Base-by-base conservation (phyloP, 1,140 invertebrate species). In the Pectinophora gossypiella region DNA sequence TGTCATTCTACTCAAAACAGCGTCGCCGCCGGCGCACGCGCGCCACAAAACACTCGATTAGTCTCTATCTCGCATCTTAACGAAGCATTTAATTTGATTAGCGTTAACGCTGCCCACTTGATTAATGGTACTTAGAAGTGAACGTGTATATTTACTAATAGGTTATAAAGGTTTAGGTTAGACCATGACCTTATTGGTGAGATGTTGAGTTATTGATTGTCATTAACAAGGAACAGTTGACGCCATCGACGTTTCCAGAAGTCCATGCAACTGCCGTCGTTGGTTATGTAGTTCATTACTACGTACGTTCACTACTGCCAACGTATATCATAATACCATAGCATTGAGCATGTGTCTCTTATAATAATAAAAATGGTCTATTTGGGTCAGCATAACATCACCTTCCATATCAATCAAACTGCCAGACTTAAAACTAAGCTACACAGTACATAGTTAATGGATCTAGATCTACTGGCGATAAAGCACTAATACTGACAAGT, bases 1-100 rank as follows among this genome's bases (percentile, higher is more conserved):
- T 40, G 36, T 40, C 36, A 40, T 15, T 52, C 19, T 44, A 50
- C 52, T 47, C 57, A 56, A 44, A 55, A 55, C 56, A 61, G 55
- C 51, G 55, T 19, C 42, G 7, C 48, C 48, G 45, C 19, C 19
- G 47, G 32, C 51, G 48, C 55, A 51, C 23, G 43, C 46, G 48
- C 27, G 27, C 27, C 6, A 40, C 36, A 40, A 10, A 40, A 45
- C 15, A 44, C 51, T 36, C 59, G 48, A 61, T 58, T 60, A 54
- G 43, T 59, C 55, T 70, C 36, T 40, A 73, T 68, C 67, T 63
- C 40, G 49, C 46, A 69, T 69, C 66, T 69, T 66, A 72, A 68
- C 64, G 61, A 67, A 72, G 64, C 72, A 56, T 68, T 69, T 72
- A 71, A 74, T 70, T 74, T 63, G 63, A 77, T 71, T 65, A 64